phyloP scores from a whole-genome alignment of 2,797 vertebrate species.

The Pachyuromys duprasi region DNA sequence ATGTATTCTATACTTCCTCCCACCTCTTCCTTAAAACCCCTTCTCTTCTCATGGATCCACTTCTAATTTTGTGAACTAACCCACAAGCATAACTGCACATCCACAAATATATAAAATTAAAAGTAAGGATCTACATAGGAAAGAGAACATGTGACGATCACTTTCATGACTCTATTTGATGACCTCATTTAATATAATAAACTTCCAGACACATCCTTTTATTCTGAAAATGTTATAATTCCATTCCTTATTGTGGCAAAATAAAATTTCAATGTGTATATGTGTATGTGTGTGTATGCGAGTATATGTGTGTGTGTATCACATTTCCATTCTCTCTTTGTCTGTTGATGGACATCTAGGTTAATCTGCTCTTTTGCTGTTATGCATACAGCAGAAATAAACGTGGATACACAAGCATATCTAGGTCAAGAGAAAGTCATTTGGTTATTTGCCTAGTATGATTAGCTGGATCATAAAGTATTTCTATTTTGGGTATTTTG shows the following conservation, averaged over 20 bases:
- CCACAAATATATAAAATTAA: background rate
- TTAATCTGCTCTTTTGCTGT: background rate
- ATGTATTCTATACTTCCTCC: background rate
- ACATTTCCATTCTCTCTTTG: background rate
- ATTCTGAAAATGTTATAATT: background rate
- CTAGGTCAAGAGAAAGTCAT: background rate
- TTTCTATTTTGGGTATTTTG: background rate
- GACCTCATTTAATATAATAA: background rate
- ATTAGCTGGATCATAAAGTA: background rate
- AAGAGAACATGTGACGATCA: background rate
- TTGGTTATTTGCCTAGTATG: background rate
- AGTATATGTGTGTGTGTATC: background rate
- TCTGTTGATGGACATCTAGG: background rate
- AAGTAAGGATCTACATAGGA: background rate
- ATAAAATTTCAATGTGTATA: no score
- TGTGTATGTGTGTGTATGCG: no score
- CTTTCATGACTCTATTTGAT: background rate
- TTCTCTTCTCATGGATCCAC: background rate
- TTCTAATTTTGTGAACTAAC: background rate
- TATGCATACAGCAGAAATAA: background rate
- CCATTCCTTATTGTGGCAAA: background rate
- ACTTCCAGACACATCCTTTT: background rate
- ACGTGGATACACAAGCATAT: background rate
- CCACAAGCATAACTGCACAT: background rate
- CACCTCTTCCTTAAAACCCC: background rate